A percentile compares a stretch with the other conserved stretches of the same genome.
These are phyloP conservation scores for Ptilorrhoa leucosticta DNA, from an alignment of 2,113 vertebrate genomes.

Conservation along the genomic window DNA sequence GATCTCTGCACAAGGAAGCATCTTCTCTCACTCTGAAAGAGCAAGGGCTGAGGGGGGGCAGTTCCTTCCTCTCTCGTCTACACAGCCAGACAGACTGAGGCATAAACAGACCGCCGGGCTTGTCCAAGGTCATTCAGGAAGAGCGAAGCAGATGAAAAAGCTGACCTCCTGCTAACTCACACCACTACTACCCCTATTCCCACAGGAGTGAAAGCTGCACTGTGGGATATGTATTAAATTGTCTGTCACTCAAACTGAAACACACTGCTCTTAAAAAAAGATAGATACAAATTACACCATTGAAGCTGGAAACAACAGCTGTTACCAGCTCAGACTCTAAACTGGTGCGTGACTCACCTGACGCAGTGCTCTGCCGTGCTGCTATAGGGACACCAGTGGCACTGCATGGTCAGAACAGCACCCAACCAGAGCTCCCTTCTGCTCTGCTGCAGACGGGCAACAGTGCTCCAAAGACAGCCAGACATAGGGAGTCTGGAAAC, in stretches of 20 bases:
- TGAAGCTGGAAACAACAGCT: neutral
- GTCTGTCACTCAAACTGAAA: neutral
- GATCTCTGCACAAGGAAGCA: neutral
- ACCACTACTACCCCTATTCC: neutral
- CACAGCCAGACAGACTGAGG: neutral
- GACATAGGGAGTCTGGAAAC: neutral
- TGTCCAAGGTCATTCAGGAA: neutral
- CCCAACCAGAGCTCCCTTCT: fast-evolving
- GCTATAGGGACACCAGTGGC: neutral
- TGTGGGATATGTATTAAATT: neutral
- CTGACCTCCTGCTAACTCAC: neutral
- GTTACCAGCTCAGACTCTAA: neutral
- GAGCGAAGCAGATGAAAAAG: neutral
- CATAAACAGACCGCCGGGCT: neutral
- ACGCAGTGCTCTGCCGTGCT: fast-evolving
- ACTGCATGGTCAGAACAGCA: fast-evolving
- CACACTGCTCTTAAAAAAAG: neutral
- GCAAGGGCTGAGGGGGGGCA: neutral
- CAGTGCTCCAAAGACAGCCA: neutral
- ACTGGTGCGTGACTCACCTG: neutral
- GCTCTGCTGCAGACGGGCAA: fast-evolving
- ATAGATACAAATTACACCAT: neutral
- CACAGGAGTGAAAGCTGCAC: neutral
- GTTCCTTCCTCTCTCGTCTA: neutral
- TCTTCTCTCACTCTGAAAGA: neutral